These are phyloP conservation scores for Coracopsis vasa DNA, from an alignment of 2,113 vertebrate species.

Conservation along the genomic window DNA sequence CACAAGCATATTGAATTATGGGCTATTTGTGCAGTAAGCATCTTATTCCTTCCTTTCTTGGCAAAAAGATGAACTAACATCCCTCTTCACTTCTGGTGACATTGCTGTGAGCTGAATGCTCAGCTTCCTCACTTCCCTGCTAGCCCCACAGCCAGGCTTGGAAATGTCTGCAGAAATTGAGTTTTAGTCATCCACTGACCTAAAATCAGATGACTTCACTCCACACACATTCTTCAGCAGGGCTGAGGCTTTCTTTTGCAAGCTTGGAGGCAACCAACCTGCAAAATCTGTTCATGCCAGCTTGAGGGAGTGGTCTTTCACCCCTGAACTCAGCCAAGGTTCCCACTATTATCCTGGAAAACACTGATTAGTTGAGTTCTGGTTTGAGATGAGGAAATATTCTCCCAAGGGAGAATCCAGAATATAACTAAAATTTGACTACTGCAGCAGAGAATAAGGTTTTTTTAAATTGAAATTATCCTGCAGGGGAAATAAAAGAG, in stretches of 20 bases:
- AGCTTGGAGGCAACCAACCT: background rate
- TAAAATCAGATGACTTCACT: fast-evolving
- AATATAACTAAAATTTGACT: background rate
- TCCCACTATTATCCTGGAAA: background rate
- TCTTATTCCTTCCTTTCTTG: background rate
- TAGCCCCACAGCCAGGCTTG: background rate
- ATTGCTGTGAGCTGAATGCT: background rate
- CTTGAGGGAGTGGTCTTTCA: background rate
- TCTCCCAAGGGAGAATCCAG: background rate
- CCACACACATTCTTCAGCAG: background rate
- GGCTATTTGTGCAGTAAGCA: background rate
- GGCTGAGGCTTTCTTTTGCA: background rate
- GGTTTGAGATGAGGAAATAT: background rate
- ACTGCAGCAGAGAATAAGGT: background rate
- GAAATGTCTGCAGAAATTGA: background rate
- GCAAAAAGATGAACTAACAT: background rate
- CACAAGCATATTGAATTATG: background rate
- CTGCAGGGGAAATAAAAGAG: background rate
- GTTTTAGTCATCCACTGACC: background rate
- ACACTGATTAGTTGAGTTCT: background rate
- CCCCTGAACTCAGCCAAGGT: fast-evolving
- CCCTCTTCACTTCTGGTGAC: background rate
- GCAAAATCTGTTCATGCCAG: background rate
- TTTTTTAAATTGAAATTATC: background rate
- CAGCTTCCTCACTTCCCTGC: background rate